These are phyloP conservation scores for Willowsia nigromaculata DNA, from an alignment of 2,888 invertebrate species.

Conservation along the genomic window DNA sequence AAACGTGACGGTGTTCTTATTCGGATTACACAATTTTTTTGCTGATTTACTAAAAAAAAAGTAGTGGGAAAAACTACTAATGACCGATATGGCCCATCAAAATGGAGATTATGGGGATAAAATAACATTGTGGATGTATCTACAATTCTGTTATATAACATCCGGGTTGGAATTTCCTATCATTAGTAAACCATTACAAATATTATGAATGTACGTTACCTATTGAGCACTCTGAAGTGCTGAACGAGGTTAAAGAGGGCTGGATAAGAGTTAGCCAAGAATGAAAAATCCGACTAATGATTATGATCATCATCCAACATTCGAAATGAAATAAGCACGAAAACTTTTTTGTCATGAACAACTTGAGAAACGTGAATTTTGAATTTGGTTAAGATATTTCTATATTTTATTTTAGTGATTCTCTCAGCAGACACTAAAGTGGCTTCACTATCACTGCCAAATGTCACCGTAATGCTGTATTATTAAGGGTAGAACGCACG, in stretches of 20 bases:
- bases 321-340: not conserved
- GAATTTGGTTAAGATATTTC: not conserved
- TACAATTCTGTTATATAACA: not conserved
- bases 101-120: conserved; percentile 4
- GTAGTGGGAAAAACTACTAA: not conserved
- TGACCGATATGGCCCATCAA: conserved; percentile 19
- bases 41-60: not conserved
- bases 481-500: not conserved
- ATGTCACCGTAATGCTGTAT: not conserved
- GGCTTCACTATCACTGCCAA: conserved; percentile 14
- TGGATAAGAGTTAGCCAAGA: not conserved
- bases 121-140: not conserved
- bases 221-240: not conserved
- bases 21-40: not conserved
- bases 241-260: not conserved
- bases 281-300: not conserved
- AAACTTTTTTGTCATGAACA: not conserved
- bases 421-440: too few relatives aligned
- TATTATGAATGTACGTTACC: not conserved
- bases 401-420: not conserved
- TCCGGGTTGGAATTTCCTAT: not conserved
- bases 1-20: not conserved
- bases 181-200: not conserved
- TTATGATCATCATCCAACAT: not conserved
- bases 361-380: not conserved